Percentiles rank a stretch among this genome's conserved stretches.
Evolutionary conservation across 2,797 vertebrate species (phyloP).

Genomic region (Syngnathus acus): DNA sequence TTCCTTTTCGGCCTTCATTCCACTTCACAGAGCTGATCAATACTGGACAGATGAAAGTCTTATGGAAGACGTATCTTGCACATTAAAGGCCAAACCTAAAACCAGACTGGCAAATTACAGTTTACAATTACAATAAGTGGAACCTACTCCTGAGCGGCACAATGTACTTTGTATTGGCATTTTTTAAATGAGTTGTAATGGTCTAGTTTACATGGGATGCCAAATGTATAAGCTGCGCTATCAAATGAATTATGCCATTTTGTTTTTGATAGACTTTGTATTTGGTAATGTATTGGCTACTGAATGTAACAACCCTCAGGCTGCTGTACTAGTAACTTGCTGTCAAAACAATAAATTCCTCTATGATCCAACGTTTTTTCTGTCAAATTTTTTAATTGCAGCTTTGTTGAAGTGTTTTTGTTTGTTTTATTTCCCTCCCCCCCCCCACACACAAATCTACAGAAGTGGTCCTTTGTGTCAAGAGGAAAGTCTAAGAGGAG

Average conservation of each 20-base stretch:
- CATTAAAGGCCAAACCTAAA: constrained; percentile 7
- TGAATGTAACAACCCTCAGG: constrained; percentile 28
- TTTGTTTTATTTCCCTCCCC: background rate
- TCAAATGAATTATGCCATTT: constrained; percentile 15
- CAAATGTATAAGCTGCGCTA: background rate
- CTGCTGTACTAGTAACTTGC: constrained; percentile 22
- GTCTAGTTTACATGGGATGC: constrained; percentile 6
- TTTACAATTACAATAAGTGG: background rate
- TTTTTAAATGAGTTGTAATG: background rate
- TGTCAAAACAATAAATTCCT: constrained; percentile 43
- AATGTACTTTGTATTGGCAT: background rate
- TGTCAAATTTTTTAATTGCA: constrained; percentile 8
- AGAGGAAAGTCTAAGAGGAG: constrained; percentile 15
- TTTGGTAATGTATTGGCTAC: constrained; percentile 20
- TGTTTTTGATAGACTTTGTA: background rate
- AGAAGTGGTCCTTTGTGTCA: constrained; percentile 16
- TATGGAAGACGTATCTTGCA: constrained; percentile 12
- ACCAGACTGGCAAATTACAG: background rate
- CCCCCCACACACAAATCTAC: constrained; percentile 4
- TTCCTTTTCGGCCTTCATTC: constrained; percentile 10
- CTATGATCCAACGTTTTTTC: background rate
- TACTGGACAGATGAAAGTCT: constrained; percentile 20
- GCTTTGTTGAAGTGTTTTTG: constrained; percentile 15
- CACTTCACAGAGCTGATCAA: constrained; percentile 20
- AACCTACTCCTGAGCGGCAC: background rate